Percentiles rank a stretch among this genome's conserved stretches.
phyloP scores from a whole-genome alignment of 2,113 vertebrate genomes.

The Pseudolaguvia tuberculata region DNA sequence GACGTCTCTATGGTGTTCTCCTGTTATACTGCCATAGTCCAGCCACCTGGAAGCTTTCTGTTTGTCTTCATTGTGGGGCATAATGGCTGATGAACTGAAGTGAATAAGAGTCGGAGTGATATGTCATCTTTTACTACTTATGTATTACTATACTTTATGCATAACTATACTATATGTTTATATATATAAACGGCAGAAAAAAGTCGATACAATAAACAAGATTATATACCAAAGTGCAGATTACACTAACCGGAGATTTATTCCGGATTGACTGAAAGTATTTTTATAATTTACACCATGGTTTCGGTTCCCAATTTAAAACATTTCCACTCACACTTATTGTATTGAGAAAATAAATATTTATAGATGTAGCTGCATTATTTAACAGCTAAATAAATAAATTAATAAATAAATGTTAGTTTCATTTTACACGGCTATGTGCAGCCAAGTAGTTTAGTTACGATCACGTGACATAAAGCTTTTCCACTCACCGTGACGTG shows the following conservation, averaged over 20 bases:
- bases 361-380: too few relatives aligned
- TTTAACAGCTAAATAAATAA: too few relatives aligned
- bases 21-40: slow-evolving; percentile 55
- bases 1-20: slow-evolving; percentile 5
- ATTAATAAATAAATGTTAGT: background rate
- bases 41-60: slow-evolving; percentile 39
- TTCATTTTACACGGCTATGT: background rate
- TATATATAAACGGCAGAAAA: too few relatives aligned
- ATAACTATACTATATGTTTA: too few relatives aligned
- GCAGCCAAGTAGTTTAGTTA: background rate
- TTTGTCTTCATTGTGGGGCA: slow-evolving; percentile 14
- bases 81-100: slow-evolving; percentile 39
- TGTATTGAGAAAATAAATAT: background rate
- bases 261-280: too few relatives aligned
- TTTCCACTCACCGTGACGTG: slow-evolving; percentile 31
- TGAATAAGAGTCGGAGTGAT: background rate
- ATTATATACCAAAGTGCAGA: too few relatives aligned
- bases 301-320: slow-evolving; percentile 7
- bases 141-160: too few relatives aligned
- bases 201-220: too few relatives aligned
- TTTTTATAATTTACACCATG: background rate
- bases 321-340: background rate
- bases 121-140: too few relatives aligned
- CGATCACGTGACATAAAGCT: background rate
- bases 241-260: too few relatives aligned